Evolutionary conservation across 2,888 invertebrate species (phyloP), one percentile per base, ranked within the genome.

Genomic region (Spodoptera picta): DNA sequence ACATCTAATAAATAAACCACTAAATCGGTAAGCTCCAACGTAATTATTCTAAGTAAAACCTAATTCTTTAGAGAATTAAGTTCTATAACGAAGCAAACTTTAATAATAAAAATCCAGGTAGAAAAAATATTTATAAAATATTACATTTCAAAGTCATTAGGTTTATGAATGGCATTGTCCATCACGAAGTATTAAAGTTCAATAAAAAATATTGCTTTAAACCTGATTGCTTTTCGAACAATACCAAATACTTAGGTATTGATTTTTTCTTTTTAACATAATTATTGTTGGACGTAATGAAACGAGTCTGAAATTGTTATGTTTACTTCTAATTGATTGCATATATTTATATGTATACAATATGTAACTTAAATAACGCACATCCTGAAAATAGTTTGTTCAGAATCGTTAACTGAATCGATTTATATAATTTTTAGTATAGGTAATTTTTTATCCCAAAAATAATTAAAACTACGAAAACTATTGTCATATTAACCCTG

Each of bases 131-230:
- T 49, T 41, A 27, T 27, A 53, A 62, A 68, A 63, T 57, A 14
- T 69, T 36, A 69, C 19, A 10, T 45, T 47, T 57, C 43, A 45
- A 43, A 57, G 46, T 36, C 31, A 49, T 68, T 68, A 56, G n/a
- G 56, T 65, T 59, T 44, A 49, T 47, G 59, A 67, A 68, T 53
- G 51, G 19, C 23, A 55, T 46, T 58, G 50, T 67, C 42, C 9
- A 54, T 65, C 58, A 45, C 41, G 47, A 60, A 27, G 51, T 54
- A 73, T 59, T 58, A 59, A 58, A 64, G 50, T 50, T 52, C 24
- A 59, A 64, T 51, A 63, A 73, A 66, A 78, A 69, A 57, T 61
- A 66, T 65, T 55, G 57, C 48, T 61, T 66, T 55, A 53, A 41
- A 51, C 43, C 31, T 51, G 36, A 65, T 61, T 53, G 55, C 44